Evolutionary conservation across 2,888 invertebrate genomes (phyloP).

Genomic region (Globia sparganii): DNA sequence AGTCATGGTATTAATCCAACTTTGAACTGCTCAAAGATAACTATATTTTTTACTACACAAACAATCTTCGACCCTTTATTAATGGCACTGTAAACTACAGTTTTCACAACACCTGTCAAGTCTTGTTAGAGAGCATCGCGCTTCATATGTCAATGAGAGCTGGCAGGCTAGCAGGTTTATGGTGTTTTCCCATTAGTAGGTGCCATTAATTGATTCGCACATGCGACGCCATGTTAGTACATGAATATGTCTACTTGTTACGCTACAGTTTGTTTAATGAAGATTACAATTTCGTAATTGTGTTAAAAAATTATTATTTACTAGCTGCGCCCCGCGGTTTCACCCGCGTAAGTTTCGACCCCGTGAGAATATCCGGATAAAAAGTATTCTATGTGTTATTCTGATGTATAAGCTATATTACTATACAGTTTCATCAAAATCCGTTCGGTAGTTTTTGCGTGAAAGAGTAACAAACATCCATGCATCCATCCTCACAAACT

Average conservation of each 20-base stretch:
- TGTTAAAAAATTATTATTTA: no score
- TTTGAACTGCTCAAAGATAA: not conserved
- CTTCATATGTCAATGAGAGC: constrained; percentile 21
- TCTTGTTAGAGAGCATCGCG: constrained; percentile 38
- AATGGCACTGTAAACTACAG: not conserved
- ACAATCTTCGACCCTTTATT: not conserved
- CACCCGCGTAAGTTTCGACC: no score
- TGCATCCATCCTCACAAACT: no score
- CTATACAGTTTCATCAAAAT: no score
- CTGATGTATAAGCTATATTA: no score
- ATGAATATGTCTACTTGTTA: not conserved
- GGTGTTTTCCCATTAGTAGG: constrained; percentile 33
- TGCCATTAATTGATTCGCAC: constrained; percentile 33
- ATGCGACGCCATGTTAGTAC: constrained; percentile 34
- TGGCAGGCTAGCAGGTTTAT: constrained; percentile 32
- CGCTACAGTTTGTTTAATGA: not conserved
- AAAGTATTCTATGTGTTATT: no score
- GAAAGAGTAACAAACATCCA: no score
- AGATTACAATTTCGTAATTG: not conserved
- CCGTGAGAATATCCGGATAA: no score
- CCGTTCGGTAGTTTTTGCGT: no score
- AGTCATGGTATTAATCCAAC: not conserved
- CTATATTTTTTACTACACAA: not conserved
- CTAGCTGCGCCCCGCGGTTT: no score
- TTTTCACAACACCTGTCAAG: constrained; percentile 42